These are phyloP conservation scores for Galaxias olidus DNA, from an alignment of 2,797 vertebrate species.

Conservation along the genomic window DNA sequence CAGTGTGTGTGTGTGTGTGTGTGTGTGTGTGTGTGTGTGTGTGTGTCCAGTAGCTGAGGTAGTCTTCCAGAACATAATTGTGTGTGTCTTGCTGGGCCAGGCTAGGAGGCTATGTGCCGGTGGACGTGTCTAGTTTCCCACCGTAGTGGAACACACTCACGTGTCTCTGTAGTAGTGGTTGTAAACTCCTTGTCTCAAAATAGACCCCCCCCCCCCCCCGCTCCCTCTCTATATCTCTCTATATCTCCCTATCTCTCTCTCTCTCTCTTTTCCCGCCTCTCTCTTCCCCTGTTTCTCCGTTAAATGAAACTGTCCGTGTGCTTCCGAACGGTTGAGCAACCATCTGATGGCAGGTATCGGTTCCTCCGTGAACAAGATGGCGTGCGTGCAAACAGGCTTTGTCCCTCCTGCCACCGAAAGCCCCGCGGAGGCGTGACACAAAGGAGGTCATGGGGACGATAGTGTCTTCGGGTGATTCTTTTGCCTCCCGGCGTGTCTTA, in stretches of 20 bases:
- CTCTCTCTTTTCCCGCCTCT: background rate
- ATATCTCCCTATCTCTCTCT: background rate
- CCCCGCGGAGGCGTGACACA: too few relatives aligned
- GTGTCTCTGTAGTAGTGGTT: slow-evolving; percentile 7
- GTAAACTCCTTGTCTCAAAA: background rate
- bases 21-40: background rate
- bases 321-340: background rate
- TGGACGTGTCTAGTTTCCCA: background rate
- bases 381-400: too few relatives aligned
- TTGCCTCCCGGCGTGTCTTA: too few relatives aligned
- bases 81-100: background rate
- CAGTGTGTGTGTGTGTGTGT: background rate
- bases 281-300: background rate
- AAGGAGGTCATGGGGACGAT: too few relatives aligned
- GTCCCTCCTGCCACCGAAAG: too few relatives aligned
- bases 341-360: too few relatives aligned
- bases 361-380: too few relatives aligned
- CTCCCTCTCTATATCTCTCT: background rate
- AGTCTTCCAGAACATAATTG: background rate
- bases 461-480: too few relatives aligned
- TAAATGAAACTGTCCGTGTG: background rate
- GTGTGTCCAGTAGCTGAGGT: background rate
- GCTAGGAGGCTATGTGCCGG: background rate
- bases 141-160: background rate
- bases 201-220: background rate